Evolutionary conservation across 2,888 invertebrate genomes (phyloP).

Genomic region (Ochropleura leucogaster): DNA sequence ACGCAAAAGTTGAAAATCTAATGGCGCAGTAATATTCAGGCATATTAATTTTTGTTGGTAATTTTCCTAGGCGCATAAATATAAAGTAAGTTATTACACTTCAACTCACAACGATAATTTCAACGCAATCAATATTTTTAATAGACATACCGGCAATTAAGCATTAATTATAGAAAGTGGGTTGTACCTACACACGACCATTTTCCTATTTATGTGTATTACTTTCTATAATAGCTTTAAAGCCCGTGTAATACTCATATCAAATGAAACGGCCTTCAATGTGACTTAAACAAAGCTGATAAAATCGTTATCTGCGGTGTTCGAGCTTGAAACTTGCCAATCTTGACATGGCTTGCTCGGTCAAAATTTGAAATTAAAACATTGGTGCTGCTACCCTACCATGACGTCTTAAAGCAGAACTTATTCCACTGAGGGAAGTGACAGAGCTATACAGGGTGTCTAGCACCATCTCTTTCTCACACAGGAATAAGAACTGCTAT

Average conservation of each 20-base stretch:
- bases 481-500: no score
- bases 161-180: slow-evolving; percentile 9
- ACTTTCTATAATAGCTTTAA: slow-evolving; percentile 5
- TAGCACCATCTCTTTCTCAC: no score
- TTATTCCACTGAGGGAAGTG: no score
- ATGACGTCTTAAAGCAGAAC: no score
- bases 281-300: background rate
- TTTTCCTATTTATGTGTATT: background rate
- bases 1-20: no score
- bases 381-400: no score
- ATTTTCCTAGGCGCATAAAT: background rate
- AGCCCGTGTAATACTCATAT: background rate
- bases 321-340: background rate
- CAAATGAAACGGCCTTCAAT: background rate
- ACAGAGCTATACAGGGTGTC: no score
- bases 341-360: background rate
- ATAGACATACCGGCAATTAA: background rate
- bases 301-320: background rate
- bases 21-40: no score
- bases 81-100: background rate
- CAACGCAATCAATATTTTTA: slow-evolving; percentile 13
- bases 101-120: background rate
- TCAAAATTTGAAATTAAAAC: background rate
- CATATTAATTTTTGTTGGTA: no score
- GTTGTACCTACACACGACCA: background rate